These are phyloP conservation scores for Acronicta psi DNA, from an alignment of 2,888 invertebrate genomes.

Conservation along the genomic window DNA sequence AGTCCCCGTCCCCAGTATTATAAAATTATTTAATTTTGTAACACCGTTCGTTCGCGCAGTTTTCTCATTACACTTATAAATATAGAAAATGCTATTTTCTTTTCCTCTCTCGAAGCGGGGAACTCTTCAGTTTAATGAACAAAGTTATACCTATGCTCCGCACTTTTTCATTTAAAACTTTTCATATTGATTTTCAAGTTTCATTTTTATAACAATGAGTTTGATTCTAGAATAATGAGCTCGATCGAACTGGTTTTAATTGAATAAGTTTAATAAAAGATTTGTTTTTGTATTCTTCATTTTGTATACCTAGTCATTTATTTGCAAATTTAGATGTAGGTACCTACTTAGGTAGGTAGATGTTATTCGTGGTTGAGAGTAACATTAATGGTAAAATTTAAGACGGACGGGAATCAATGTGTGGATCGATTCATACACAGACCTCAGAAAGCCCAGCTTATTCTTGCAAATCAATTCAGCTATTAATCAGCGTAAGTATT, in stretches of 20 bases:
- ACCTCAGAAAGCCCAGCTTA: no score
- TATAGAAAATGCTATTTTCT: constrained; percentile 67
- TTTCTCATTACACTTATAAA: constrained; percentile 71
- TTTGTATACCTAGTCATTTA: no score
- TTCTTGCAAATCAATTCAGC: no score
- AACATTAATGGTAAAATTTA: no score
- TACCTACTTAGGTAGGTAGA: background rate
- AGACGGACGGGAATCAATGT: no score
- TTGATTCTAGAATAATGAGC: constrained; percentile 64
- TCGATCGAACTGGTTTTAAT: constrained; percentile 41
- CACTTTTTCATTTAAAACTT: constrained; percentile 86
- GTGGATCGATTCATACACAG: no score
- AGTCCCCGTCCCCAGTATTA: constrained; percentile 26
- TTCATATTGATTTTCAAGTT: constrained; percentile 78
- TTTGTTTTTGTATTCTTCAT: constrained; percentile 17
- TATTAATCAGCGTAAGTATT: no score
- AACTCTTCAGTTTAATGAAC: constrained; percentile 83
- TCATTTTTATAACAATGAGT: constrained; percentile 73
- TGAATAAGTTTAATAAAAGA: constrained; percentile 18
- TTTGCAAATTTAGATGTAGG: background rate
- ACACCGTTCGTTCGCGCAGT: constrained; percentile 62
- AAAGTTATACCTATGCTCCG: constrained; percentile 73
- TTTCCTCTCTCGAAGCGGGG: constrained; percentile 66
- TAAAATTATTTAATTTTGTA: constrained; percentile 57
- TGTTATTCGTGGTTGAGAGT: no score